phyloP scores from a whole-genome alignment of 2,113 vertebrate species.

The Mobula birostris region DNA sequence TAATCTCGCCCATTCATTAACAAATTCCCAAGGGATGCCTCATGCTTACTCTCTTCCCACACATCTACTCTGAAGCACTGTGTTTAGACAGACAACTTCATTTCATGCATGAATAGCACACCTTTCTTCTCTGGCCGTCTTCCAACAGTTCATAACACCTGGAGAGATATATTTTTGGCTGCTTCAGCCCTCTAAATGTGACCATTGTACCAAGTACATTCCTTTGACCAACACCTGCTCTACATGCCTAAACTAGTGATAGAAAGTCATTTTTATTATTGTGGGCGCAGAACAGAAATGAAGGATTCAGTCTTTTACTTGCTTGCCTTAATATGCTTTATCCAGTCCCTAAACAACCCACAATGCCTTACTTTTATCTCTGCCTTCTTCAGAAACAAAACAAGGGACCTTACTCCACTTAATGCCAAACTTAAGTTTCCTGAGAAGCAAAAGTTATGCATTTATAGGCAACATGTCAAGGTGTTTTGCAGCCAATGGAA shows the following conservation, averaged over 20 bases:
- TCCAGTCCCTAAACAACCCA: not conserved
- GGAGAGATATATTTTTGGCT: conserved; percentile 16
- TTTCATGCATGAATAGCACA: conserved; percentile 12
- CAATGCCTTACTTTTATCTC: not conserved
- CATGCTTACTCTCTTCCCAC: not conserved
- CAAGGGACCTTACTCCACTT: not conserved
- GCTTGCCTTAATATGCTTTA: not conserved
- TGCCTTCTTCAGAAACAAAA: not conserved
- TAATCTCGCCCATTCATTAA: conserved; percentile 16
- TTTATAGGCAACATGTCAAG: no score
- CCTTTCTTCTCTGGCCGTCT: conserved; percentile 10
- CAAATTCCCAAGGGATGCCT: conserved; percentile 11
- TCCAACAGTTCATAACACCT: conserved; percentile 29
- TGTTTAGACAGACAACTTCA: conserved; percentile 32
- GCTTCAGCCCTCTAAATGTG: conserved; percentile 30
- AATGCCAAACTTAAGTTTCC: not conserved
- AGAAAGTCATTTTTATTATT: not conserved
- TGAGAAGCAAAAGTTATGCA: no score
- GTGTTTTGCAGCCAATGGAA: no score
- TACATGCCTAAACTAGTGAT: conserved; percentile 29
- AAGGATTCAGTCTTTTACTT: not conserved
- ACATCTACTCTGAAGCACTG: not conserved
- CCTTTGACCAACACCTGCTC: conserved; percentile 31
- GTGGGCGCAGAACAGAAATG: not conserved
- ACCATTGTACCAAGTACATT: conserved; percentile 32